Conservation (phyloP, 2,888 invertebrate genomes). For the Piscicola geometra region DNA sequence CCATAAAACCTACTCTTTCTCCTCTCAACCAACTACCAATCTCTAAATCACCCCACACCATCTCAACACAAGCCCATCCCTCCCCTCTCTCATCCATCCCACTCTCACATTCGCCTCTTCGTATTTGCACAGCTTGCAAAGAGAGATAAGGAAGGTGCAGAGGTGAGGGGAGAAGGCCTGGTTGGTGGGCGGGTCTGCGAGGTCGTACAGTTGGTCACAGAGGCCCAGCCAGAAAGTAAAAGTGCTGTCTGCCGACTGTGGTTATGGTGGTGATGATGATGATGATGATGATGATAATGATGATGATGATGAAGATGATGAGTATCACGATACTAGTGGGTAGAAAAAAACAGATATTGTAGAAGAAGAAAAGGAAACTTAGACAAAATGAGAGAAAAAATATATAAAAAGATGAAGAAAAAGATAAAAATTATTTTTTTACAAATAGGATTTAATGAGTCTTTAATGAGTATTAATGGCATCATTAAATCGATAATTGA, state of each 20-base stretch:
- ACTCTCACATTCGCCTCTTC: constrained; percentile 80
- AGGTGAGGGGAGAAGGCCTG: constrained; percentile 81
- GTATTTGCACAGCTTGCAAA: constrained; percentile 89
- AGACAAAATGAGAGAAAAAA: no score
- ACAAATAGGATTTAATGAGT: no score
- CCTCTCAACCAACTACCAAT: no score
- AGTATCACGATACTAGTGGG: neutral
- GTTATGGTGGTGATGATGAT: neutral
- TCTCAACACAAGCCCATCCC: neutral
- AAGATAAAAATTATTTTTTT: no score
- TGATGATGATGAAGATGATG: neutral
- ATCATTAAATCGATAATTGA: no score
- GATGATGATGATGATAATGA: constrained; percentile 1
- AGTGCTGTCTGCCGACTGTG: constrained; percentile 73
- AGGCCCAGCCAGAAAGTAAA: constrained; percentile 94
- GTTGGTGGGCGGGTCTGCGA: constrained; percentile 74
- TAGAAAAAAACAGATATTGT: no score
- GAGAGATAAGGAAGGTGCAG: constrained; percentile 78
- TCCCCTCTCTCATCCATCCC: constrained; percentile 39
- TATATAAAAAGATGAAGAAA: no score
- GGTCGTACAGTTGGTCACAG: constrained; percentile 86
- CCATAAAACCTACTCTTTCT: no score
- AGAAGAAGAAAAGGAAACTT: no score
- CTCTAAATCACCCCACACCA: no score
- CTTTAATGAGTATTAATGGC: no score